Conservation (phyloP, 1,140 invertebrate species). For the Saccostrea cuccullata region DNA sequence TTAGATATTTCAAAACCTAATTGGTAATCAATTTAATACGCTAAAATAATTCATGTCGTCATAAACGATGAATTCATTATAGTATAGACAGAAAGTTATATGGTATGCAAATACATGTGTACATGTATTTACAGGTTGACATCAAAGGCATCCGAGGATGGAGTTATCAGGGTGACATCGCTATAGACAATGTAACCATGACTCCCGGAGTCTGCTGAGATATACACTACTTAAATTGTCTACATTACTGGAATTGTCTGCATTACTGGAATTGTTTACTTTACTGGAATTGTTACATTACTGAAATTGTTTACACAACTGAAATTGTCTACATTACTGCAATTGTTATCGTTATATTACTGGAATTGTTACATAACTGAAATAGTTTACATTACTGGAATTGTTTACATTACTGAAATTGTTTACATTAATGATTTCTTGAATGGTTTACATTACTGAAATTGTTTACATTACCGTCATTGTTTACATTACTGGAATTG, state of each 20-base stretch:
- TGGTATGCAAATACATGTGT: not conserved
- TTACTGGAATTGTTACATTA: no score
- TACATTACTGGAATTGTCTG: not conserved
- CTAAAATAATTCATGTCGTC: no score
- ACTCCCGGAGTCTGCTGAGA: not conserved
- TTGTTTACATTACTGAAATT: no score
- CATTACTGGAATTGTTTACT: no score
- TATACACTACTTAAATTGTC: not conserved
- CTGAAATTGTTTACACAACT: no score
- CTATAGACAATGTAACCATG: not conserved
- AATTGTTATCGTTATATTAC: no score
- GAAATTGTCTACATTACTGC: not conserved
- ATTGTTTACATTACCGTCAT: not conserved
- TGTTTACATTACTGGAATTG: no score
- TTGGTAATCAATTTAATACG: no score
- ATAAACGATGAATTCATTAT: no score
- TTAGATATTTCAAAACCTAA: no score
- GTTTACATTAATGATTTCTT: not conserved
- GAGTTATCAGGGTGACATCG: not conserved
- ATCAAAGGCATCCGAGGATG: not conserved
- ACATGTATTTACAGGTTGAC: not conserved
- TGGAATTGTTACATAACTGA: not conserved
- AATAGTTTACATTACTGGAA: no score
- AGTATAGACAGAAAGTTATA: no score
- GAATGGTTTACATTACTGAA: not conserved